phyloP scores from a whole-genome alignment of 2,888 invertebrate genomes.

The Pimpla rufipes region DNA sequence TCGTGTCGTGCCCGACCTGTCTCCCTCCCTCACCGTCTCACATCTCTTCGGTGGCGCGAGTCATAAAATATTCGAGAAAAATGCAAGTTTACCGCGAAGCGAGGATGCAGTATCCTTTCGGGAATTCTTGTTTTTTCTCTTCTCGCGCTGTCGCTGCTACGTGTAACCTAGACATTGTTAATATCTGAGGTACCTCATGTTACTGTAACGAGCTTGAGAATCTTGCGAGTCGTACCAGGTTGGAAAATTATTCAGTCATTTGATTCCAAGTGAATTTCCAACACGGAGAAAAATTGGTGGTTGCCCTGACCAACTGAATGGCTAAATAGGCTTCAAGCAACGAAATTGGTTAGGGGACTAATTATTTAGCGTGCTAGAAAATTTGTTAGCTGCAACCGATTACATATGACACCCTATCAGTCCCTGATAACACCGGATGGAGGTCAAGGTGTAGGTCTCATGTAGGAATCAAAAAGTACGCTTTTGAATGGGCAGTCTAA shows the following conservation, averaged over 20 bases:
- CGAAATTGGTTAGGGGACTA: too few species aligned
- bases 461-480: too few species aligned
- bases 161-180: conserved; percentile 3
- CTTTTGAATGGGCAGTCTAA: too few species aligned
- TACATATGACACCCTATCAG: too few species aligned
- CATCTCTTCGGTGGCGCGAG: neutral
- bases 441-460: too few species aligned
- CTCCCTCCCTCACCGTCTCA: neutral
- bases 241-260: neutral
- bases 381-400: too few species aligned
- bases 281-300: too few species aligned
- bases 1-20: conserved; percentile 19
- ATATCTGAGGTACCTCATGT: conserved; percentile 20
- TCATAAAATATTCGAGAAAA: conserved; percentile 53
- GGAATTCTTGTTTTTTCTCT: neutral
- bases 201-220: conserved; percentile 18
- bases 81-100: conserved; percentile 30
- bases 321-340: too few species aligned
- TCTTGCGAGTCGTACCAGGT: conserved; percentile 19
- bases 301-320: too few species aligned
- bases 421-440: too few species aligned
- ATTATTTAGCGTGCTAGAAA: too few species aligned
- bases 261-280: too few species aligned
- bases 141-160: neutral
- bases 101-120: conserved; percentile 17